Percentiles rank a stretch among this genome's conserved stretches.
These are phyloP conservation scores for Upupa epops DNA, from an alignment of 2,113 vertebrate genomes.

Conservation along the genomic window DNA sequence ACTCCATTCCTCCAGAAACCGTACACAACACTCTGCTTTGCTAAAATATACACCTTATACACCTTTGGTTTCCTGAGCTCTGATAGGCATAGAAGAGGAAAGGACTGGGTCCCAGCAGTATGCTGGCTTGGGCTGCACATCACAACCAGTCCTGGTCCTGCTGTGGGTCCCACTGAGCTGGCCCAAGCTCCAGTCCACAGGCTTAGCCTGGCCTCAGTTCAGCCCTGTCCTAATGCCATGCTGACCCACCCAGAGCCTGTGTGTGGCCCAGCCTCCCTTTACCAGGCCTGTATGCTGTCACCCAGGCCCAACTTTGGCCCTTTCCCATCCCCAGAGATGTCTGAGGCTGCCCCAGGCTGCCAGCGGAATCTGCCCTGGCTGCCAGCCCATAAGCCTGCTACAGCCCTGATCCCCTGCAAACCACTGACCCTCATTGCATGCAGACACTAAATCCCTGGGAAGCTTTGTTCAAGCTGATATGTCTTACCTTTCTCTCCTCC, in stretches of 20 bases:
- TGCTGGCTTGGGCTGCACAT: not conserved
- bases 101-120: accelerated
- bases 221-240: not conserved
- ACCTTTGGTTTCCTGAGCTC: not conserved
- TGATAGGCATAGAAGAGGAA: not conserved
- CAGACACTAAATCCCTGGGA: not conserved
- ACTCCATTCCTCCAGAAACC: not conserved
- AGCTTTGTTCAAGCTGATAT: not conserved
- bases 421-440: not conserved
- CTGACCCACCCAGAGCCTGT: not conserved
- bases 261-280: not conserved
- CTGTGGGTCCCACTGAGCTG: not conserved
- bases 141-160: not conserved
- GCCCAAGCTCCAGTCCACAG: accelerated
- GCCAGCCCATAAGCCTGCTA: accelerated
- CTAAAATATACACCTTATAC: not conserved
- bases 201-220: not conserved
- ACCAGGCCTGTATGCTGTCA: accelerated
- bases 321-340: not conserved
- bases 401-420: not conserved
- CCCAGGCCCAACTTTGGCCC: accelerated
- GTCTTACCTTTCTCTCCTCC: not conserved
- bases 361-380: accelerated
- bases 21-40: not conserved
- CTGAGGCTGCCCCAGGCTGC: not conserved